A percentile compares a stretch with the other conserved stretches of the same genome.
These are phyloP conservation scores for Limanda limanda DNA, from an alignment of 2,113 vertebrate genomes.

Conservation along the genomic window DNA sequence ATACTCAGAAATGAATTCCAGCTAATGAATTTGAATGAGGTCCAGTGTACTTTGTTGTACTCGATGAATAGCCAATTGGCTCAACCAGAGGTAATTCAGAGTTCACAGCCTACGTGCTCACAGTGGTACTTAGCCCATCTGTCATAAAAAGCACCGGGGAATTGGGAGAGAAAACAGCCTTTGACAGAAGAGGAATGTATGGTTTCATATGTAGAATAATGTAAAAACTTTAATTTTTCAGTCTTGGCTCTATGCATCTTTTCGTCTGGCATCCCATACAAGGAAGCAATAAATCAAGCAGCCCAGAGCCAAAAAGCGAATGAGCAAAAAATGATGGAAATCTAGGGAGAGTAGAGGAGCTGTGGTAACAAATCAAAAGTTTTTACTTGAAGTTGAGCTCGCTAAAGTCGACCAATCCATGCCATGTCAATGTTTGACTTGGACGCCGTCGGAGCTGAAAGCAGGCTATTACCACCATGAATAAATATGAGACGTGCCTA, in stretches of 20 bases:
- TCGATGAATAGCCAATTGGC: constrained; percentile 62
- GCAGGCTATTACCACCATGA: constrained; percentile 35
- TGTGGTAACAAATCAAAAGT: constrained; percentile 56
- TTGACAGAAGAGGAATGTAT: constrained; percentile 55
- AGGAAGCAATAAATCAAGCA: constrained; percentile 67
- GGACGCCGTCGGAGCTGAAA: constrained; percentile 36
- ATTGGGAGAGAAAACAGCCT: constrained; percentile 53
- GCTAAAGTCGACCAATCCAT: constrained; percentile 20
- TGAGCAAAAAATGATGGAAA: constrained; percentile 57
- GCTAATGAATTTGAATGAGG: constrained; percentile 52
- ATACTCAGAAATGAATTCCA: constrained; percentile 40
- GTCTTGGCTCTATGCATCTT: constrained; percentile 50
- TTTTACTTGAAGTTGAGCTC: constrained; percentile 41
- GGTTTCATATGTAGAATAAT: constrained; percentile 47
- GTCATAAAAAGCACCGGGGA: constrained; percentile 49
- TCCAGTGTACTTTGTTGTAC: constrained; percentile 54
- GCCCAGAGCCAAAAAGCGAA: constrained; percentile 56
- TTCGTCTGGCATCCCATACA: constrained; percentile 50
- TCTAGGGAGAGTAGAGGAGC: constrained; percentile 15
- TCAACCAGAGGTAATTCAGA: constrained; percentile 68
- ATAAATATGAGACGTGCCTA: constrained; percentile 38
- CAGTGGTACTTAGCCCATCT: constrained; percentile 60
- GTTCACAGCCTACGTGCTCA: constrained; percentile 70
- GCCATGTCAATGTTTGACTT: constrained; percentile 66
- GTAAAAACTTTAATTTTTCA: constrained; percentile 53